These are phyloP conservation scores for Platichthys flesus DNA, from an alignment of 2,113 vertebrate genomes.

Conservation along the genomic window DNA sequence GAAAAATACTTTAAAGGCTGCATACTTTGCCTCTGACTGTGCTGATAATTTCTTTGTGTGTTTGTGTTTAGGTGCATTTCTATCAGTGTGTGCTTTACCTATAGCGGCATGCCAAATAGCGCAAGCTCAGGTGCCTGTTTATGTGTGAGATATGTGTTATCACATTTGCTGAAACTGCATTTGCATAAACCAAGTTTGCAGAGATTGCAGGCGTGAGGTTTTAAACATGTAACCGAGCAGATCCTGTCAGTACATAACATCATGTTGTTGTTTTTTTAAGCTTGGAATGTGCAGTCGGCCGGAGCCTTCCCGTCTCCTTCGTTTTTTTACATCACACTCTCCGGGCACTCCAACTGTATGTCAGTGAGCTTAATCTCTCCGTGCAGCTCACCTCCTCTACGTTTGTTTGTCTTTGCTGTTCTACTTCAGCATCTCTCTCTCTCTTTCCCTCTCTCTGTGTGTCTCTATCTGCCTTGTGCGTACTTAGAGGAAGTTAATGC, in stretches of 20 bases:
- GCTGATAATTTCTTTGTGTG: conserved; percentile 9
- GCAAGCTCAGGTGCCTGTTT: conserved; percentile 4
- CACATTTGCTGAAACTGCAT: conserved; percentile 46
- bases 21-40: not conserved
- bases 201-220: conserved; percentile 13
- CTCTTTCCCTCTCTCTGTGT: not conserved
- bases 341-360: not conserved
- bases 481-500: not conserved
- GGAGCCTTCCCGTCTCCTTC: not conserved
- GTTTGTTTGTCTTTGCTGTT: not conserved
- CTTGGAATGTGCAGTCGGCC: not conserved
- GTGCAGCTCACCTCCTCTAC: not conserved
- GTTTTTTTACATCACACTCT: not conserved
- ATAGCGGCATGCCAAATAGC: conserved; percentile 1
- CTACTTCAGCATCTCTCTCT: conserved; percentile 1
- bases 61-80: not conserved
- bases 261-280: not conserved
- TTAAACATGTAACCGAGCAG: conserved; percentile 43
- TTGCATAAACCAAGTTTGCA: conserved; percentile 52
- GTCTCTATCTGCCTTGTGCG: not conserved
- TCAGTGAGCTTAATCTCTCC: not conserved
- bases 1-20: conserved; percentile 16
- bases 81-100: not conserved
- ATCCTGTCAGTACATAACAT: not conserved
- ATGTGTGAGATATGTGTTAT: not conserved